These are phyloP conservation scores for Gallinago media DNA, from an alignment of 2,113 vertebrate genomes.

Conservation along the genomic window DNA sequence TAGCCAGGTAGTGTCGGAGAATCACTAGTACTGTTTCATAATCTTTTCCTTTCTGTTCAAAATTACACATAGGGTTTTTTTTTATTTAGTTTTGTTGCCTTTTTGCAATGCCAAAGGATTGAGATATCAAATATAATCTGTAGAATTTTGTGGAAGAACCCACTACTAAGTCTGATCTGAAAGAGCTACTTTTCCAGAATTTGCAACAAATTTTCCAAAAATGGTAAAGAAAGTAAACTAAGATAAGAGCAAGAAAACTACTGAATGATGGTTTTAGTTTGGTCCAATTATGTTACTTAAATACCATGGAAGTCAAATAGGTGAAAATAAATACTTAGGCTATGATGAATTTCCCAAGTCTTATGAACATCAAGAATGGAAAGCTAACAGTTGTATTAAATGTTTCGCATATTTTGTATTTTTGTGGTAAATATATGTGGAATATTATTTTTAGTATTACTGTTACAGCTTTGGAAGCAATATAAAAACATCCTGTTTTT, in stretches of 20 bases:
- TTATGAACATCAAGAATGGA: background rate
- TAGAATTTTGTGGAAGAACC: background rate
- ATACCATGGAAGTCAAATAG: background rate
- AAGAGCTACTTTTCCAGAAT: background rate
- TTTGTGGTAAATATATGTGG: background rate
- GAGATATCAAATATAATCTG: background rate
- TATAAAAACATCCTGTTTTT: background rate
- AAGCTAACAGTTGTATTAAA: background rate
- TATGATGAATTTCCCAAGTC: background rate
- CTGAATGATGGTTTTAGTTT: background rate
- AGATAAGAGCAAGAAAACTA: background rate
- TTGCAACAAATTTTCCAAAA: background rate
- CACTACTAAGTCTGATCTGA: background rate
- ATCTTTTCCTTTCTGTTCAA: background rate
- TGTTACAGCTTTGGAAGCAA: background rate
- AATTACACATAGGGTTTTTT: background rate
- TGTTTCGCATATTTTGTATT: background rate
- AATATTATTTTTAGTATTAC: background rate
- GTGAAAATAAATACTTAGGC: background rate
- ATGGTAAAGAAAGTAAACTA: background rate
- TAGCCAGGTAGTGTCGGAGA: slow-evolving; percentile 66
- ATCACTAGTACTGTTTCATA: background rate
- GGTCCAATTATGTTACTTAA: background rate
- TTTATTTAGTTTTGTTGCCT: background rate
- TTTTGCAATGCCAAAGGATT: background rate